Percentiles rank a stretch among this genome's conserved stretches.
Conservation (phyloP, 2,888 invertebrate species). For the Nephrotoma flavescens region DNA sequence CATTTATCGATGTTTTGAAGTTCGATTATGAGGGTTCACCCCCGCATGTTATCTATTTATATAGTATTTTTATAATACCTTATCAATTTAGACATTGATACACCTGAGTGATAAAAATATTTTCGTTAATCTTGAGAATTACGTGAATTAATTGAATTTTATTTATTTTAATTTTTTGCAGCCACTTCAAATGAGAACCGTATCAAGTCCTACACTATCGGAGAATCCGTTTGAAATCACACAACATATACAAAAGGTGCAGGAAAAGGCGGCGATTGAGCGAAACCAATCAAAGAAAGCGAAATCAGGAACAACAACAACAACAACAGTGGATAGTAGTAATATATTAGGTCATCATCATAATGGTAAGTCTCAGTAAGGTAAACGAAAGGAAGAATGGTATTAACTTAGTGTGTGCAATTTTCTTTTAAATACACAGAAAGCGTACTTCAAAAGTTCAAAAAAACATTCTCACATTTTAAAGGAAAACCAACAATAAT, state of each 20-base stretch:
- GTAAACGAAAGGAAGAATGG: neutral
- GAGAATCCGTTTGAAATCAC: slow-evolving; percentile 18
- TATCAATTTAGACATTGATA: neutral
- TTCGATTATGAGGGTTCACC: neutral
- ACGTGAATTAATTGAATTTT: neutral
- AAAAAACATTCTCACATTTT: slow-evolving; percentile 47
- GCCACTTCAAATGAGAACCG: slow-evolving; percentile 29
- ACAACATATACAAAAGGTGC: slow-evolving; percentile 5
- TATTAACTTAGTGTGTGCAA: neutral
- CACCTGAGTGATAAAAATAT: neutral
- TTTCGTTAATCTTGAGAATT: neutral
- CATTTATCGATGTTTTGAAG: neutral
- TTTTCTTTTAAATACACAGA: slow-evolving; percentile 21
- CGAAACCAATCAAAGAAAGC: neutral
- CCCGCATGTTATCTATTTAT: neutral
- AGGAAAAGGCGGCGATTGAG: neutral
- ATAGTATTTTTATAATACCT: neutral
- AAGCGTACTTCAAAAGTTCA: slow-evolving; percentile 53
- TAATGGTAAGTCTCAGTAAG: slow-evolving; percentile 7
- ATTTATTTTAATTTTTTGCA: slow-evolving; percentile 13
- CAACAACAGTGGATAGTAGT: neutral
- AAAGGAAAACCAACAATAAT: slow-evolving; percentile 17
- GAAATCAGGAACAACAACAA: neutral
- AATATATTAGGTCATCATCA: slow-evolving; percentile 6
- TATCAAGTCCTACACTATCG: slow-evolving; percentile 30